Base-by-base conservation (phyloP, 2,888 invertebrate genomes). In the Tricholauxania praeusta region DNA sequence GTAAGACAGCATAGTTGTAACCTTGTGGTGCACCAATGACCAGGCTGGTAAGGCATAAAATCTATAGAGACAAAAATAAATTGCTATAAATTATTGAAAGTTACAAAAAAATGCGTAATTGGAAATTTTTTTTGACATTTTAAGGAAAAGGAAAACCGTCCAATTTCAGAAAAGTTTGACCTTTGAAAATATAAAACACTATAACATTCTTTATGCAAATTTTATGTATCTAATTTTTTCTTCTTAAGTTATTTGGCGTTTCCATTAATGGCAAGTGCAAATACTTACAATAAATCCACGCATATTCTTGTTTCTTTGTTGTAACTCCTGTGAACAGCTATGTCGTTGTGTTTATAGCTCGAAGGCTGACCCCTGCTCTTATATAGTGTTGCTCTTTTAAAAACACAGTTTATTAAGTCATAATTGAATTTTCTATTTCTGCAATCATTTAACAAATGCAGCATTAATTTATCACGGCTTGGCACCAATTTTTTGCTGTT, bases 201-300 rank as follows among this genome's bases (percentile, higher is more conserved):
- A 8, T 5, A 10, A 39, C 0, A 10, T 39, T 39, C 8, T 39
- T 39, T 39, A 39, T 4, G 10, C 2, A 4, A 2, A 28, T 28
- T n/a, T 12, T 28, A 22, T n/a, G n/a, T n/a, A n/a, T n/a, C n/a
- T n/a, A n/a, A n/a, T n/a, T n/a, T n/a, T 8, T 64, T 49, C 22
- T 49, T 22, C 22, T 22, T 39, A 1, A 19, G 28, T 10, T 39
- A 28, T 10, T 39, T 39, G 39, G 8, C 1, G 10, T 39, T 1
- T 64, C 19, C 64, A 28, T 3, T 22, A 48, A 28, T 28, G 4
- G 4, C 2, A 7, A 15, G 0, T 5, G 12, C 19, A 39, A n/a
- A 12, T n/a, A 74, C 72, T 78, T 78, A 80, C 80, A 63, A 77
- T 77, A 59, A 80, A 73, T 73, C 75, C 76, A 78, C 78, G 79